A percentile compares a stretch with the other conserved stretches of the same genome.
Conservation (phyloP, 2,888 invertebrate genomes). For the Alloscopus bannaensis region DNA sequence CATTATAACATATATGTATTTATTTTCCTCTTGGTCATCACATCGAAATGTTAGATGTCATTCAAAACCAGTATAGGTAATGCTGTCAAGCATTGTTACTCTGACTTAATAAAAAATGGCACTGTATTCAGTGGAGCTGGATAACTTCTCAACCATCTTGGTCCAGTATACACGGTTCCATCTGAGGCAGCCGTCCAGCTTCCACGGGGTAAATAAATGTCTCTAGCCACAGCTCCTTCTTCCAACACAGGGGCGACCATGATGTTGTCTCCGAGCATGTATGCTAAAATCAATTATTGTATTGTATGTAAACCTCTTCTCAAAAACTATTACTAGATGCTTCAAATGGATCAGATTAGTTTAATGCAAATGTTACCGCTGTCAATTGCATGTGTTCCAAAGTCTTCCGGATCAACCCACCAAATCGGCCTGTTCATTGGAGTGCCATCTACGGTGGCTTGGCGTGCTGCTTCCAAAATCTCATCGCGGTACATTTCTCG, state of each 20-base stretch:
- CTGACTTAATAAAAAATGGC: conserved; percentile 81
- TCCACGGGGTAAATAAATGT: conserved; percentile 86
- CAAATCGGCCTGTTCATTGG: conserved; percentile 90
- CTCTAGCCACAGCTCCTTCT: conserved; percentile 80
- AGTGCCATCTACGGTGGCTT: conserved; percentile 79
- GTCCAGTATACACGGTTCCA: conserved; percentile 77
- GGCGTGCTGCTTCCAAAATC: conserved; percentile 79
- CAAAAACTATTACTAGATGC: no score
- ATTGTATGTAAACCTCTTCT: no score
- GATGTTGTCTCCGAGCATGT: conserved; percentile 85
- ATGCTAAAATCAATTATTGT: no score
- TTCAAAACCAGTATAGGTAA: no score
- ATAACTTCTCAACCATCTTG: conserved; percentile 81
- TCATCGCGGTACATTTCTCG: conserved; percentile 41
- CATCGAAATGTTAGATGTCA: no score
- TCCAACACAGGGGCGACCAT: conserved; percentile 86
- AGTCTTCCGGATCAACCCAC: conserved; percentile 86
- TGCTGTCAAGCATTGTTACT: no score
- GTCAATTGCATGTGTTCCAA: conserved; percentile 78
- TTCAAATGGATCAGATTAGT: no score
- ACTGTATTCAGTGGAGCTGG: conserved; percentile 82
- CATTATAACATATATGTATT: no score
- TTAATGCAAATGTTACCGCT: conserved; percentile 75
- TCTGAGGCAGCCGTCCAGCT: conserved; percentile 78
- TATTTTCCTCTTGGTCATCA: no score